These are phyloP conservation scores for Trichopria drosophilae DNA, from an alignment of 2,888 invertebrate genomes.

Conservation along the genomic window DNA sequence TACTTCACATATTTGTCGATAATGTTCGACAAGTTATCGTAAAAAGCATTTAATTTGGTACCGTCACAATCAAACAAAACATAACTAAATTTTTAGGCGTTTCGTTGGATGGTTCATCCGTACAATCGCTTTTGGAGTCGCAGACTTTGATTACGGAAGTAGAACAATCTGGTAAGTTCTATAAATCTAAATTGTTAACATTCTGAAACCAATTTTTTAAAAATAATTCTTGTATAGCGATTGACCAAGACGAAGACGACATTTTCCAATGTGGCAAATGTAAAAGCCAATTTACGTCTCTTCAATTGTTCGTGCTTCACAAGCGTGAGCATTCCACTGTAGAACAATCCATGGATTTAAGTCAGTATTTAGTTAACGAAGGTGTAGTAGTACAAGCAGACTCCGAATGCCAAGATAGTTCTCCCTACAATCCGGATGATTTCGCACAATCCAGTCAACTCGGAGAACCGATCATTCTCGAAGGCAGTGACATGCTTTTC, in stretches of 20 bases:
- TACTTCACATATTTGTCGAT: too few relatives aligned
- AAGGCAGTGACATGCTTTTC: constrained; percentile 54
- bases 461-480: constrained; percentile 52
- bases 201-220: neutral
- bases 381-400: constrained; percentile 43
- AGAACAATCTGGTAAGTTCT: constrained; percentile 50
- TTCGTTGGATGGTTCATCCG: constrained; percentile 51
- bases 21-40: too few relatives aligned
- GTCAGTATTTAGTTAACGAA: constrained; percentile 51
- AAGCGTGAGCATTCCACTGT: constrained; percentile 60
- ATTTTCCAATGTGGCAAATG: constrained; percentile 73
- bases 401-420: constrained; percentile 42
- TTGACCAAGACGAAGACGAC: constrained; percentile 65
- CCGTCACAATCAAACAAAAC: too few relatives aligned
- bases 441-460: constrained; percentile 48
- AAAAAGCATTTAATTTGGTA: too few relatives aligned
- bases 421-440: constrained; percentile 48
- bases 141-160: constrained; percentile 52
- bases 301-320: constrained; percentile 65
- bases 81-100: constrained; percentile 47
- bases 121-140: constrained; percentile 50
- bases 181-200: neutral
- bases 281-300: constrained; percentile 66
- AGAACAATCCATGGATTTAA: constrained; percentile 52
- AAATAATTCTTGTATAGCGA: constrained; percentile 37